Base-by-base conservation (phyloP, 2,797 vertebrate genomes). In the Notoglanidium macrostoma region DNA sequence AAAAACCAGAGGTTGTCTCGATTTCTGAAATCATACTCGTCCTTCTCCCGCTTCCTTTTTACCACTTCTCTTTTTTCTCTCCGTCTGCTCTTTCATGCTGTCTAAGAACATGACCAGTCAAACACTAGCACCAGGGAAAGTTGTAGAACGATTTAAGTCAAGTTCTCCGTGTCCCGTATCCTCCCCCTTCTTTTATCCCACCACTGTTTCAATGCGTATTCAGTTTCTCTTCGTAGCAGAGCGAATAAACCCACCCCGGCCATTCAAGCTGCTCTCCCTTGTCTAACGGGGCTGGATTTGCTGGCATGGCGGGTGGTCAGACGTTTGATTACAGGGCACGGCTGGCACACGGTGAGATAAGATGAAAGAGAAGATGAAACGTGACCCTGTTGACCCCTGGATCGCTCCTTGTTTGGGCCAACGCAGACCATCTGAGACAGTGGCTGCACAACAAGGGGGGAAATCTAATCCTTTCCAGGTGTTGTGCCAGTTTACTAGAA, bases 381-480 rank as follows among this genome's bases (percentile, higher is more conserved):
- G 90, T 92, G 93, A 95, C 95, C 94, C 91, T 23, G 85, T 87
- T 92, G 92, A 95, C 90, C 89, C 90, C 88, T 90, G 90, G 93
- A 92, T 93, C 65, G 21, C 72, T 86, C 40, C 82, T 87, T 44
- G 70, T 89, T 90, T 84, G 79, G 86, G 84, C 91, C 78, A 85
- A 88, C 90, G 92, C 90, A 59, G 76, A 89, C 70, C 46, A 63
- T 91, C 93, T 94, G 88, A 94, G 93, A 94, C 91, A 88, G 90
- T 35, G 89, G 91, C 91, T 92, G 90, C 92, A 91, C 93, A 87
- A 86, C 92, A 93, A 91, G 89, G 89, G 89, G 89, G 89, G 93
- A 93, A 94, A 94, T 93, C 90, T 96, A 96, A 96, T 96, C 95
- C 95, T 91, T 91, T 92, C 93, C 95, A 96, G 95, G 95, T 96